phyloP scores from a whole-genome alignment of 2,113 vertebrate species.

The Peromyscus leucopus region DNA sequence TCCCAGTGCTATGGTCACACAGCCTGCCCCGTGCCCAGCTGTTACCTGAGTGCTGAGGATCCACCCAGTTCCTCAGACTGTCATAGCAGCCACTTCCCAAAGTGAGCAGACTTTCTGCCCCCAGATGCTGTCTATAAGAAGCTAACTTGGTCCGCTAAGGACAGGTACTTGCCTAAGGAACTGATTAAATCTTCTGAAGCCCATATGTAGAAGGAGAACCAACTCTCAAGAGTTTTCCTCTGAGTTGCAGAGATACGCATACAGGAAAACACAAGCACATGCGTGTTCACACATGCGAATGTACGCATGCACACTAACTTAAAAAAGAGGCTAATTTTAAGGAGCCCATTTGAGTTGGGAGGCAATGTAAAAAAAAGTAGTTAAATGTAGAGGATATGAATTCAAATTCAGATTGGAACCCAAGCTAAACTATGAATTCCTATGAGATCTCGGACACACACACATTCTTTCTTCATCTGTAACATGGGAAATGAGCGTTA shows the following conservation, averaged over 20 bases:
- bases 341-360: not conserved
- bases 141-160: not conserved
- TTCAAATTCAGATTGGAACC: not conserved
- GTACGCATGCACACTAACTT: not conserved
- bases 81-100: not conserved
- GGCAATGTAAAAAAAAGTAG: not conserved
- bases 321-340: not conserved
- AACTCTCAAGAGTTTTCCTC: not conserved
- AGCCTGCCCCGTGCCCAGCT: not conserved
- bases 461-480: not conserved
- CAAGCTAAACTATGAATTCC: not conserved
- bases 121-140: not conserved
- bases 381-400: not conserved
- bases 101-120: not conserved
- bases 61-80: not conserved
- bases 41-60: not conserved
- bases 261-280: not conserved
- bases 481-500: too few relatives aligned
- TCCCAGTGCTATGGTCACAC: not conserved
- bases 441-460: not conserved
- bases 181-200: not conserved
- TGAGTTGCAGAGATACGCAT: not conserved
- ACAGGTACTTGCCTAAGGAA: not conserved
- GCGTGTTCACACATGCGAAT: not conserved
- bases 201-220: not conserved